These are phyloP conservation scores for Microcebus jonahi DNA, from an alignment of 2,113 vertebrate species.

Conservation along the genomic window DNA sequence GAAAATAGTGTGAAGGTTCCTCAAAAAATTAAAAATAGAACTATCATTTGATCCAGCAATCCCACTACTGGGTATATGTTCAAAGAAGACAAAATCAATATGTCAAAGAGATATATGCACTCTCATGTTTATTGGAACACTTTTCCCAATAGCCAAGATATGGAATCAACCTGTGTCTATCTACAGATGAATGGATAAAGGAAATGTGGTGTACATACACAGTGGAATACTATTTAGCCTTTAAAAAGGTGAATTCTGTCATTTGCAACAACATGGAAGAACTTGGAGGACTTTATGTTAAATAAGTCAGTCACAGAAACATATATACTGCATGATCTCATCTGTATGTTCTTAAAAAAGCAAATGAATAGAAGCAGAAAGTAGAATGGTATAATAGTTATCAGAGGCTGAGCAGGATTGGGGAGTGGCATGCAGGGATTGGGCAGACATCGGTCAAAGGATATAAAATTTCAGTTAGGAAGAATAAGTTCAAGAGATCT, in stretches of 20 bases:
- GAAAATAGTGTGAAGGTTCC: background rate
- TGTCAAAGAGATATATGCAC: background rate
- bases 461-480: background rate
- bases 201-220: background rate
- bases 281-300: background rate
- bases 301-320: background rate
- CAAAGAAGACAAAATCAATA: background rate
- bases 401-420: background rate
- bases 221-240: background rate
- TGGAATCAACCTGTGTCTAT: background rate
- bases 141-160: background rate
- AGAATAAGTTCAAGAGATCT: background rate
- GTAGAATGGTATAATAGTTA: background rate
- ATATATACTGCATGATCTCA: background rate
- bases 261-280: background rate
- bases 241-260: background rate
- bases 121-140: background rate
- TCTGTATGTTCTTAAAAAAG: background rate
- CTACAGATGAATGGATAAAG: background rate
- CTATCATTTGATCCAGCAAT: background rate
- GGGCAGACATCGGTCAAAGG: background rate
- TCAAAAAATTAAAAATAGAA: background rate
- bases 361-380: background rate
- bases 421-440: background rate
- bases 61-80: background rate